Percentiles rank a stretch among this genome's conserved stretches.
These are phyloP conservation scores for Ciconia maguari DNA, from an alignment of 2,113 vertebrate species.

Conservation along the genomic window DNA sequence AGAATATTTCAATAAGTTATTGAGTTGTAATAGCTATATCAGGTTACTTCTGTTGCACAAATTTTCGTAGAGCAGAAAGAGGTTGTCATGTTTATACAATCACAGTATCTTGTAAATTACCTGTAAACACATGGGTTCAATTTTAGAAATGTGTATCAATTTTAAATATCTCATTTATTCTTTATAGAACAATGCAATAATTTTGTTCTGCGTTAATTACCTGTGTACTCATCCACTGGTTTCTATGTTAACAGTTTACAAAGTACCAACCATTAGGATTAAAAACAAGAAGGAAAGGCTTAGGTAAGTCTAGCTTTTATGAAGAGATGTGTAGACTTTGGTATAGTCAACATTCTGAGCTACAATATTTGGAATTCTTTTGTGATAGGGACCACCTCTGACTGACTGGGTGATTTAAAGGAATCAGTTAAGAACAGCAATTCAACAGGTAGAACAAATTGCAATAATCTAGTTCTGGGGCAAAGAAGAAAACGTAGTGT, in stretches of 20 bases:
- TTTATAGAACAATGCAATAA: background rate
- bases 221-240: background rate
- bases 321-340: background rate
- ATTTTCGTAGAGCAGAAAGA: background rate
- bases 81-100: background rate
- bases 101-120: background rate
- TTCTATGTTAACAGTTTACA: background rate
- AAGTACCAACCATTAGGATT: background rate
- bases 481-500: background rate
- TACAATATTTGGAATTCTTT: background rate
- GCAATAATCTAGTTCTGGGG: background rate
- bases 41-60: background rate
- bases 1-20: slow-evolving; percentile 16
- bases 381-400: background rate
- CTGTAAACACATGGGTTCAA: background rate
- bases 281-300: background rate
- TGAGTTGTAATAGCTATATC: background rate
- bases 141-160: background rate
- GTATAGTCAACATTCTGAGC: background rate
- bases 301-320: background rate
- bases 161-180: background rate
- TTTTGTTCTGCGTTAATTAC: background rate
- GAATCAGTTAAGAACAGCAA: background rate
- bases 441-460: background rate
- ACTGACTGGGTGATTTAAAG: background rate